phyloP scores from a whole-genome alignment of 2,888 invertebrate genomes.

The Baccha elongata region DNA sequence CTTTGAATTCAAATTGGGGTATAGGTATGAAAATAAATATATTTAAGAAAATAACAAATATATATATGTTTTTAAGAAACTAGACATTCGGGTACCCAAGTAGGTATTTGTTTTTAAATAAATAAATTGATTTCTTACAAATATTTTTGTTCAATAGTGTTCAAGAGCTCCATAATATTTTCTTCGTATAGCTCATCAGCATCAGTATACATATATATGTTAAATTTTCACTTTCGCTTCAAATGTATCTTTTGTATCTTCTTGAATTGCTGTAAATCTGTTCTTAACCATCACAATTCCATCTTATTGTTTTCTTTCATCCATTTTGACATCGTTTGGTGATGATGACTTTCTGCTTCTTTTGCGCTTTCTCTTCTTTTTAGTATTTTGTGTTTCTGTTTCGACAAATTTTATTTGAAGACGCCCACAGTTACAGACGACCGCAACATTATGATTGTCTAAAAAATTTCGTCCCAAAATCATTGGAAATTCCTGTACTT shows the following conservation, averaged over 20 bases:
- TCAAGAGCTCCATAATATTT: constrained; percentile 16
- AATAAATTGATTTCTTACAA: neutral
- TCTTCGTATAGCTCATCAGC: constrained; percentile 7
- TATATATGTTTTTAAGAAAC: too few relatives aligned
- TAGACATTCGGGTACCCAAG: too few relatives aligned
- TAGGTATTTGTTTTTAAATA: too few relatives aligned
- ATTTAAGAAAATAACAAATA: too few relatives aligned
- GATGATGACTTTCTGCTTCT: too few relatives aligned
- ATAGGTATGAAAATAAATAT: too few relatives aligned
- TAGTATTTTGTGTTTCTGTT: neutral
- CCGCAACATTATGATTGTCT: constrained; percentile 23
- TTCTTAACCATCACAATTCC: neutral
- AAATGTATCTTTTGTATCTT: neutral
- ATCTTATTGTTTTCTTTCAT: neutral
- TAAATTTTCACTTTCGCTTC: neutral
- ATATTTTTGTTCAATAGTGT: constrained; percentile 27
- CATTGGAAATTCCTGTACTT: constrained; percentile 17
- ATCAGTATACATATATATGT: neutral
- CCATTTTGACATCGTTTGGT: too few relatives aligned
- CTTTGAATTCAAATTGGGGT: too few relatives aligned
- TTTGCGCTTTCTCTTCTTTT: neutral
- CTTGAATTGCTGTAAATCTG: neutral
- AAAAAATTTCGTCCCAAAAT: constrained; percentile 49
- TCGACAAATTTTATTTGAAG: constrained; percentile 30
- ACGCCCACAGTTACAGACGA: neutral